Conservation (phyloP, 2,113 vertebrate genomes). For the Microcebus griseorufus region DNA sequence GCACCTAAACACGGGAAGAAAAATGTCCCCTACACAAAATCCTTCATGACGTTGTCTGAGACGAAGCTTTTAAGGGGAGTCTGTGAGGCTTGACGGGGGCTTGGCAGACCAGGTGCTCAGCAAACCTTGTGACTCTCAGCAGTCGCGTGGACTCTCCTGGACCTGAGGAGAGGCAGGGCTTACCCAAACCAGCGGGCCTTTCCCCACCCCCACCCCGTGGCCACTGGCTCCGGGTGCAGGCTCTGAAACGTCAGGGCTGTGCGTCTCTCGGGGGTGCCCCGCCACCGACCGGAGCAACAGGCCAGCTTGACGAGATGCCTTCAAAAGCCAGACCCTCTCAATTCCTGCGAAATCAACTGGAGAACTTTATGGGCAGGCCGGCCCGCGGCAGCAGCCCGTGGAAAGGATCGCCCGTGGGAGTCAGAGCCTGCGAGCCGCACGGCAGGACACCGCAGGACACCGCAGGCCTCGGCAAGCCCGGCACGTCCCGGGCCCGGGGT, state of each 20-base stretch:
- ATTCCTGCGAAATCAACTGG: conserved; percentile 80
- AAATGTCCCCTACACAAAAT: neutral
- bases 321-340: conserved; percentile 80
- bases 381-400: conserved; percentile 77
- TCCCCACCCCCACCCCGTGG: neutral
- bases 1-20: neutral
- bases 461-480: conserved; percentile 70
- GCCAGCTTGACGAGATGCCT: conserved; percentile 73
- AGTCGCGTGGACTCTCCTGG: neutral
- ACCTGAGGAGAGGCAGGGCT: neutral
- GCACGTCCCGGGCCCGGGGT: conserved; percentile 40
- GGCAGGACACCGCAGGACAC: too few species aligned
- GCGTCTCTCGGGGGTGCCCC: conserved; percentile 29
- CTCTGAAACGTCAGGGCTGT: neutral
- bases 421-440: conserved; percentile 74
- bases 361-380: conserved; percentile 73
- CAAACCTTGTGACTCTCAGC: neutral
- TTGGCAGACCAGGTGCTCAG: neutral
- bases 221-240: neutral
- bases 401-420: conserved; percentile 75
- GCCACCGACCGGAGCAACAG: conserved; percentile 59
- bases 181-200: neutral
- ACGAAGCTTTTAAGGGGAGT: neutral
- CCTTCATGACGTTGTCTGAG: neutral
- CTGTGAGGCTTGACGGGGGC: neutral